A percentile compares a stretch with the other conserved stretches of the same genome.
Evolutionary conservation across 2,113 vertebrate species (phyloP).

Genomic region (Cryptotis parvus): DNA sequence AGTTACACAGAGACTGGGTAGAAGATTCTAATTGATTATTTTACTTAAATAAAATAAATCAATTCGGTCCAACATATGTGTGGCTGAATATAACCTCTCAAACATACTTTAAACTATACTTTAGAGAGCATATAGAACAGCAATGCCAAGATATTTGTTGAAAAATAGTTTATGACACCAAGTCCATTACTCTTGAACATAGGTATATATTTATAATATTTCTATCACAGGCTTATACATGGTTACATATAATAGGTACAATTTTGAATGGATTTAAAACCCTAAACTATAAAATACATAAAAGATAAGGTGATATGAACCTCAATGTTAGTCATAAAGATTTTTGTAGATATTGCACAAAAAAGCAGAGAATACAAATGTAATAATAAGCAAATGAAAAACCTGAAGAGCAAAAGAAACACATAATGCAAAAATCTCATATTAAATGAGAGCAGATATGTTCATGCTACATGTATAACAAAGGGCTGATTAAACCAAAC

Average conservation of each 20-base stretch:
- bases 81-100: not conserved
- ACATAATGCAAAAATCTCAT: too few relatives aligned
- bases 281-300: not conserved
- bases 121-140: not conserved
- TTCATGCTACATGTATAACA: too few relatives aligned
- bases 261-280: too few relatives aligned
- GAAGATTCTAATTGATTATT: constrained; percentile 33
- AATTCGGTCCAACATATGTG: not conserved
- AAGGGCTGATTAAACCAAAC: too few relatives aligned
- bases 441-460: too few relatives aligned
- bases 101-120: too few relatives aligned
- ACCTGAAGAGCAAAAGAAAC: too few relatives aligned
- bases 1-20: not conserved
- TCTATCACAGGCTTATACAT: not conserved
- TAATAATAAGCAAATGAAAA: too few relatives aligned
- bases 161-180: not conserved
- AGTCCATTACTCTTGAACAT: not conserved
- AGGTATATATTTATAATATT: not conserved
- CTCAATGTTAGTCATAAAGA: too few relatives aligned
- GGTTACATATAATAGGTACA: not conserved
- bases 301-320: too few relatives aligned
- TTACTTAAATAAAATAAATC: constrained; percentile 13
- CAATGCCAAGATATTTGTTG: not conserved
- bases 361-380: too few relatives aligned
- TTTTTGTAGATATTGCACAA: too few relatives aligned